Evolutionary conservation across 2,888 invertebrate species (phyloP).

Genomic region (Himalopsyche tibetana): DNA sequence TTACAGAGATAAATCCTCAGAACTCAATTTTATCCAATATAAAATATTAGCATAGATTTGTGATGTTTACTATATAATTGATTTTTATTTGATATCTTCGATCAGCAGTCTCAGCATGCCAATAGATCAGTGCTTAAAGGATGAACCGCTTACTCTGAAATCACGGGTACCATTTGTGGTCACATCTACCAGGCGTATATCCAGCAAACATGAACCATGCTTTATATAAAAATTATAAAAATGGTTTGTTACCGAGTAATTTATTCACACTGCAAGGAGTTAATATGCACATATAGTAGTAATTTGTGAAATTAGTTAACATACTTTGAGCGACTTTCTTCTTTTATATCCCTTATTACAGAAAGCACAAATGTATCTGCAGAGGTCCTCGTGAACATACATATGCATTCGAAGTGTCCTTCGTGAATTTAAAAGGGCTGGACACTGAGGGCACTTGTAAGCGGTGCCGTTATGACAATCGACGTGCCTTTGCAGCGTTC

Average conservation of each 20-base stretch:
- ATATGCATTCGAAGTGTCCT: conserved; percentile 59
- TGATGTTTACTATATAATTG: no score
- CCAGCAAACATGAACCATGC: neutral
- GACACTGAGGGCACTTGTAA: conserved; percentile 62
- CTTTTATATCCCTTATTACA: conserved; percentile 64
- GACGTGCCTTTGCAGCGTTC: conserved; percentile 56
- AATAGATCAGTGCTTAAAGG: neutral
- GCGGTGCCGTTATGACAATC: conserved; percentile 59
- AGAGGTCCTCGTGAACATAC: conserved; percentile 59
- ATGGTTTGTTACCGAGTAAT: neutral
- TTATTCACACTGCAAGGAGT: neutral
- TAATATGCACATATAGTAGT: neutral
- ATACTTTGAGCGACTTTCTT: conserved; percentile 60
- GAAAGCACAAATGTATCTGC: conserved; percentile 58
- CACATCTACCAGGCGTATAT: no score
- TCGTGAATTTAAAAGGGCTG: conserved; percentile 58
- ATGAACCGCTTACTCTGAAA: no score
- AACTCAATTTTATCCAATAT: no score
- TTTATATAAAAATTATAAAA: neutral
- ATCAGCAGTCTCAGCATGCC: neutral
- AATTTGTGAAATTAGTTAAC: neutral
- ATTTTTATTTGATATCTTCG: neutral
- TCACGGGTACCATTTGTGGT: no score
- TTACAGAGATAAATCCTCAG: no score
- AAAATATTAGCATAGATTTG: no score